phyloP scores from a whole-genome alignment of 2,888 invertebrate species.

The Rhamnusium bicolor region DNA sequence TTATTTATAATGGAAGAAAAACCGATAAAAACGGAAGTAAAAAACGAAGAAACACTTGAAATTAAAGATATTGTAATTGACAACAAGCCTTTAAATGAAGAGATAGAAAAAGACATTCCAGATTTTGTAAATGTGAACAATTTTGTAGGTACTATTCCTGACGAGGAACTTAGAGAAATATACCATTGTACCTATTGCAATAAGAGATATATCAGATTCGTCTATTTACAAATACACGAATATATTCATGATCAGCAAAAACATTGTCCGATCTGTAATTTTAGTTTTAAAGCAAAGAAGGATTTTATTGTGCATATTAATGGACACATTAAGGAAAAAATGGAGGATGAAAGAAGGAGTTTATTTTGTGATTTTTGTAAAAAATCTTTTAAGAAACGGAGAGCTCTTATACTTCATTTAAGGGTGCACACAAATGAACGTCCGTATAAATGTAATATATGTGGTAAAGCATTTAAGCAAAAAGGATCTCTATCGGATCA shows the following conservation, averaged over 20 bases:
- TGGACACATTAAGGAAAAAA: conserved; percentile 1
- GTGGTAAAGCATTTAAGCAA: conserved; percentile 1
- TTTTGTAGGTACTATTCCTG: background rate
- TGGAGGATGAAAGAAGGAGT: conserved; percentile 1
- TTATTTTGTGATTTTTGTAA: background rate
- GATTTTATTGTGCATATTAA: background rate
- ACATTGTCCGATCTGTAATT: conserved; percentile 2
- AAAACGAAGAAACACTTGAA: background rate
- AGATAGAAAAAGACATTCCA: background rate
- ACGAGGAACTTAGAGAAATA: background rate
- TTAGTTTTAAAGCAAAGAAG: background rate
- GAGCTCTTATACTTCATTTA: background rate
- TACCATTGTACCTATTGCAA: background rate
- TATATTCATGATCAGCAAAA: background rate
- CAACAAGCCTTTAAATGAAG: background rate
- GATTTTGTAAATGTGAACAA: background rate
- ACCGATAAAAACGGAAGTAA: background rate
- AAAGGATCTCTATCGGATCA: background rate
- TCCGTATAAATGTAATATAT: background rate
- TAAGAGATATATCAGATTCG: background rate
- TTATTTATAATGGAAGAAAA: background rate
- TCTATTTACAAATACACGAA: conserved; percentile 1
- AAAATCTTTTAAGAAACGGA: background rate
- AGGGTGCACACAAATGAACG: conserved; percentile 3
- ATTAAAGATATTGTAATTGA: background rate